Evolutionary conservation across 2,113 vertebrate genomes (phyloP), one percentile per base, ranked within the genome.

Genomic region (Pteruthius melanotis): DNA sequence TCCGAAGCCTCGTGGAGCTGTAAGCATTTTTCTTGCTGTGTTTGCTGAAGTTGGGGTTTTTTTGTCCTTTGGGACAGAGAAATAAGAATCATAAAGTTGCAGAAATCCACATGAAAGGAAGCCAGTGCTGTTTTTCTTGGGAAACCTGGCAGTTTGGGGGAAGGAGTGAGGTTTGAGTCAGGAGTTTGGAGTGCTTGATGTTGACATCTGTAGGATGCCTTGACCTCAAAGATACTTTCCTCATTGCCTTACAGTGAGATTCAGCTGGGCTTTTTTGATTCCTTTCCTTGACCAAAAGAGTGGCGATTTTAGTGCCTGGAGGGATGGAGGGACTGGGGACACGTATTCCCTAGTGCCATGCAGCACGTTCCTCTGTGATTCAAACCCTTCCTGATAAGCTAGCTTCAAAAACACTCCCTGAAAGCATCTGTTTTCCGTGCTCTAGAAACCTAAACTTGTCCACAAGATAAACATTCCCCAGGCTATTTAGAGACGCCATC

Each of bases 351-450:
- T 12, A 10, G 79, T 27, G 69, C 90, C 2, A 2, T 16, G 14
- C 47, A 84, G 91, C 89, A 28, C 17, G 5, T 91, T 95, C 54
- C 31, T 37, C 81, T 35, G 30, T 76, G 91, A 89, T 89, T 95
- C 93, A 93, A 91, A 65, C 81, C 65, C 70, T 87, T 65, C 63
- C 69, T 76, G 83, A 87, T 92, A 63, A 92, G 93, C 70, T 35
- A 50, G 87, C 87, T 91, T 45, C 89, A 79, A 31, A 95, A 95
- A 60, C 63, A 56, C 69, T 95, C 84, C 93, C 69, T 0, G 6
- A 94, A 92, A 94, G 94, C 95, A 96, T 97, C 95, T 97, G 95
- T 87, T 95, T 96, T 89, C 77, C 71, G 74, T 94, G 94, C 93
- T 95, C 93, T 75, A 96, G 93, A 95, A 96, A 95, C 93, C 91